Base-by-base conservation (phyloP, 2,888 invertebrate genomes). In the Bugula neritina region DNA sequence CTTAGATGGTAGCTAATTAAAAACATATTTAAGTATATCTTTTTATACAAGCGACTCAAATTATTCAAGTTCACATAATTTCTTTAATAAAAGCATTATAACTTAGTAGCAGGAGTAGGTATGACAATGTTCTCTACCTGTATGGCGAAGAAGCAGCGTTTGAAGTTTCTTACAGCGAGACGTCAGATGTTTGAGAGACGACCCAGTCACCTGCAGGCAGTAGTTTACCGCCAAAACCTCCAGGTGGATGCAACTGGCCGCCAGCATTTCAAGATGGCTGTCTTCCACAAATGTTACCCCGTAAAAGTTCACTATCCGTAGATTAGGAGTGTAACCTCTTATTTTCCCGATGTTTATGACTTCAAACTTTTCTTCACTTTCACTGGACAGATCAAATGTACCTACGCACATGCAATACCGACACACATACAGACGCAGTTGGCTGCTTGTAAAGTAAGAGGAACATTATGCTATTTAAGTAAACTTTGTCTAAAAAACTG, bases 271-370 rank as follows among this genome's bases (percentile, higher is more conserved):
- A 69, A 99, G 96, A 79, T 99, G 99, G 0, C 94, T 93, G 87
- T 99, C 99, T 79, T 98, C 98, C 5, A 97, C 93, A 78, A 97
- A 97, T 85, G 95, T 95, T 77, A 99, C 98, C 0, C 99, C 99
- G 84, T 97, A 99, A 70, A 99, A 86, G 85, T 99, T 99, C 80
- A 99, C 97, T 10, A 98, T 94, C 75, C 95, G 88, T 74, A 99
- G 87, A 86, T 99, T 99, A 0, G 99, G 99, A 0, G 97, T 96
- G 2, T 97, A 97, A 0, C 95, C 93, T 85, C 99, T 99, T 72
- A 99, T 87, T 83, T 97, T 99, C 84, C 97, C 96, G 34, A 99
- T 95, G 87, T 99, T 99, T 78, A 99, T 95, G 13, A 83, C 83
- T 76, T 84, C 83, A 75, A 83, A 83, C 86, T 99, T 99, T 82